phyloP scores from a whole-genome alignment of 2,797 vertebrate genomes.

The Anniella stebbinsi region DNA sequence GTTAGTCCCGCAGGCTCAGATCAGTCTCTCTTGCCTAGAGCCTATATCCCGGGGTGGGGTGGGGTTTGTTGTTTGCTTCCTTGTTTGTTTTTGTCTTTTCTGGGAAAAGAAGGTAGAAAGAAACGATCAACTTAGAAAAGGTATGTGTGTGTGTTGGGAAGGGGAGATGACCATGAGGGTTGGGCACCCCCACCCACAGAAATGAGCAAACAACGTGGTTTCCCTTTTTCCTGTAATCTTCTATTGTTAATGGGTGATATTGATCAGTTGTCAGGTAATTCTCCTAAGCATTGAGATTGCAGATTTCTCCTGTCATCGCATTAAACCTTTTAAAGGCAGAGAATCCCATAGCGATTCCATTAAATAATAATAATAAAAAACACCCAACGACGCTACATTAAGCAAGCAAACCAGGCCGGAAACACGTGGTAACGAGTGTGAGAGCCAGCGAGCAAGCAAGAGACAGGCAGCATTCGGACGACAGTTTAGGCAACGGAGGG shows the following conservation, averaged over 20 bases:
- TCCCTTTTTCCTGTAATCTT: slow-evolving; percentile 47
- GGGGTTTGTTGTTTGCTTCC: too few relatives aligned
- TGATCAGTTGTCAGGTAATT: slow-evolving; percentile 53
- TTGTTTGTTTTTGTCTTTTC: neutral
- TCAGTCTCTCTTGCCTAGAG: too few relatives aligned
- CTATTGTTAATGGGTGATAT: slow-evolving; percentile 41
- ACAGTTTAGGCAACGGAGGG: too few relatives aligned
- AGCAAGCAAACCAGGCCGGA: neutral
- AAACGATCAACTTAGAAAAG: neutral
- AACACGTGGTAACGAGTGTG: neutral
- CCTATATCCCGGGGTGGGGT: neutral
- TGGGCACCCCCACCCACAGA: neutral
- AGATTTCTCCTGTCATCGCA: neutral
- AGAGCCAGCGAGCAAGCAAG: too few relatives aligned
- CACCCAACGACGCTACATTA: neutral
- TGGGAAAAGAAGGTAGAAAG: neutral
- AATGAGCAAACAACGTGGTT: neutral
- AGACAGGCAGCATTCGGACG: too few relatives aligned
- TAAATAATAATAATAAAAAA: neutral
- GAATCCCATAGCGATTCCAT: neutral
- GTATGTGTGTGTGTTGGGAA: neutral
- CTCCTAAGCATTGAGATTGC: neutral
- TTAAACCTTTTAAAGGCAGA: neutral
- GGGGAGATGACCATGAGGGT: neutral
- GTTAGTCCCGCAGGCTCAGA: neutral